These are phyloP conservation scores for Tolypeutes matacus DNA, from an alignment of 2,797 vertebrate species.

Conservation along the genomic window DNA sequence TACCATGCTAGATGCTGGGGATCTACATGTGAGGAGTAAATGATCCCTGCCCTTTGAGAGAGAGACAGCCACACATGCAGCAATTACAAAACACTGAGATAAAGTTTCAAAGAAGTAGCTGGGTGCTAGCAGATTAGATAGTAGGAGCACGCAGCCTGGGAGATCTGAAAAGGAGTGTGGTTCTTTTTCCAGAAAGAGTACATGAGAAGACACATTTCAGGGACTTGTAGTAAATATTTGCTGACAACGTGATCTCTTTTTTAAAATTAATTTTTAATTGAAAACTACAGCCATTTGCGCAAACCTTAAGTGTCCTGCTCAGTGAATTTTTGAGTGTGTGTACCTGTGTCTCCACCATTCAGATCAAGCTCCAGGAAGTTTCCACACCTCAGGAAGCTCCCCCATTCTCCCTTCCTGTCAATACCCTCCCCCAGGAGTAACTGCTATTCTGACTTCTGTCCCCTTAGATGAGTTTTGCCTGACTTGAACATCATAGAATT, in stretches of 20 bases:
- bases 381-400: neutral
- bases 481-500: constrained; percentile 37
- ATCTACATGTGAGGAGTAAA: neutral
- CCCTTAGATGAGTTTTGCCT: constrained; percentile 40
- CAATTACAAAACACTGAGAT: neutral
- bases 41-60: neutral
- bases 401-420: neutral
- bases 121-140: neutral
- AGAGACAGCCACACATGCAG: neutral
- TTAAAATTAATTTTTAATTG: neutral
- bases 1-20: neutral
- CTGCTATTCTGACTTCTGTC: neutral
- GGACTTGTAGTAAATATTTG: constrained; percentile 29
- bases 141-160: neutral
- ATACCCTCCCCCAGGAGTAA: neutral
- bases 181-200: neutral
- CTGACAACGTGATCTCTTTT: neutral
- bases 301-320: neutral
- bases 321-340: neutral
- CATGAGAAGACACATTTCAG: neutral
- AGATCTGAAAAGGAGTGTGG: neutral
- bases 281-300: neutral
- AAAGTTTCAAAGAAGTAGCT: neutral
- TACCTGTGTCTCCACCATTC: neutral
- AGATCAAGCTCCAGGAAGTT: neutral